Base-by-base conservation (phyloP, 92 coral and sea anemone genomes). In the Palythoa caribaeorum region DNA sequence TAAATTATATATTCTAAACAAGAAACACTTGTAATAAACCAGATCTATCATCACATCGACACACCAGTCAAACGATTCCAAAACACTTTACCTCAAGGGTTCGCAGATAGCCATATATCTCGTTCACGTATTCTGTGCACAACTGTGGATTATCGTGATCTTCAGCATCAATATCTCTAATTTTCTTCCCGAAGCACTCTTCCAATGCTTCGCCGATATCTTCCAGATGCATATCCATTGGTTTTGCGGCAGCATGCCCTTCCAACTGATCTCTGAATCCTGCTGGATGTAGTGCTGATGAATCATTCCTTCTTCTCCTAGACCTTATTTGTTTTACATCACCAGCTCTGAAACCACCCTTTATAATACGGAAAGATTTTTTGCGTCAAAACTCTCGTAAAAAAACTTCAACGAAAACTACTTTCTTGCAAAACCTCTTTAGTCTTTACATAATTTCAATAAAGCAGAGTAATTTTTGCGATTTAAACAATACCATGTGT, bases 81-180 rank as follows among this genome's bases (percentile, higher is more conserved):
- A 10, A 10, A 15, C n/a, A 11, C 38, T 80, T 72, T 68, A 94
- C 97, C 94, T 97, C 99, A 70, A 95, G 87, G 88, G 92, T 91
- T 87, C 94, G 91, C 88, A 95, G 76, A 83, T 93, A 97, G 37
- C 78, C 93, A 87, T 92, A 94, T 63, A 97, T 95, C 40, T 97
- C 99, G 39, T 94, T 96, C 55, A 90, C 99, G 80, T 97, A 97
- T 79, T 97, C 99, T 1, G 99, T 90, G 85, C 99, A 97, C 20
- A 97, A 88, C 75, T 97, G 99, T 59, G 99, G 98, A 55, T 95
- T 95, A 3, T 90, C 89, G 89, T 88, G 85, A 88, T 97, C 99
- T 13, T 90, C 99, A 37, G 88, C 93, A 44, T 97, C 99, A 85
- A 97, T 97, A 72, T 97, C 97, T 88, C 71, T 89, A 9, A 93